Evolutionary conservation across 2,888 invertebrate species (phyloP).

Genomic region (Drosophila austrosaltans): DNA sequence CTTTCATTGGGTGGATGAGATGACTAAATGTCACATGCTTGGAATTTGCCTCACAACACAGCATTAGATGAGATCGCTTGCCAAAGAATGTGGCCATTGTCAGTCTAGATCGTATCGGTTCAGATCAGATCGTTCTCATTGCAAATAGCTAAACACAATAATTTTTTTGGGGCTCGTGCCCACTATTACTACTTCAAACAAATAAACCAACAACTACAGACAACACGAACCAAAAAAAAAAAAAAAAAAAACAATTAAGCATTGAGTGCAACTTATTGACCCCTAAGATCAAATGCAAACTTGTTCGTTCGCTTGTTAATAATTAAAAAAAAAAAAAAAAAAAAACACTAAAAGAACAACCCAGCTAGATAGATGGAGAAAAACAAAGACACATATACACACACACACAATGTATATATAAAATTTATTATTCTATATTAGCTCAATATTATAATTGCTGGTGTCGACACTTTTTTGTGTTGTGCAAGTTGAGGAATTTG

Average conservation of each 20-base stretch:
- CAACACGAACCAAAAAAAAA: neutral
- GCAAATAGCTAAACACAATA: slow-evolving; percentile 17
- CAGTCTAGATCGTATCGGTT: slow-evolving; percentile 18
- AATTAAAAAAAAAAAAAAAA: slow-evolving; percentile 56
- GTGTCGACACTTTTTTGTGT: slow-evolving; percentile 58
- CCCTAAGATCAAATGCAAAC: slow-evolving; percentile 78
- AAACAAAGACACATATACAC: neutral
- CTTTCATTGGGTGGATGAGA: slow-evolving; percentile 50
- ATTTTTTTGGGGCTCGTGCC: slow-evolving; percentile 23
- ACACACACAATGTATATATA: neutral
- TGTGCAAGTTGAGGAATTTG: slow-evolving; percentile 12
- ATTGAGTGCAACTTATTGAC: slow-evolving; percentile 73
- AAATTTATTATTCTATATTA: slow-evolving; percentile 33
- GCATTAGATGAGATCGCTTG: slow-evolving; percentile 44
- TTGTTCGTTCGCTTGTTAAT: slow-evolving; percentile 68
- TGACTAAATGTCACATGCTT: slow-evolving; percentile 78
- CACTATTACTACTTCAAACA: slow-evolving; percentile 29
- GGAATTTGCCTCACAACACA: slow-evolving; percentile 55
- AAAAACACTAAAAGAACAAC: slow-evolving; percentile 11
- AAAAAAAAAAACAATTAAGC: slow-evolving; percentile 68
- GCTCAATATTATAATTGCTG: slow-evolving; percentile 61
- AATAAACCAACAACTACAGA: slow-evolving; percentile 14
- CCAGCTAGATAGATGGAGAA: neutral
- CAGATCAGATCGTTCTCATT: slow-evolving; percentile 5
- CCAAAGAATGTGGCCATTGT: slow-evolving; percentile 55